A percentile compares a stretch with the other conserved stretches of the same genome.
phyloP scores from a whole-genome alignment of 2,797 vertebrate genomes.

The Sebastiscus albofasciatus region DNA sequence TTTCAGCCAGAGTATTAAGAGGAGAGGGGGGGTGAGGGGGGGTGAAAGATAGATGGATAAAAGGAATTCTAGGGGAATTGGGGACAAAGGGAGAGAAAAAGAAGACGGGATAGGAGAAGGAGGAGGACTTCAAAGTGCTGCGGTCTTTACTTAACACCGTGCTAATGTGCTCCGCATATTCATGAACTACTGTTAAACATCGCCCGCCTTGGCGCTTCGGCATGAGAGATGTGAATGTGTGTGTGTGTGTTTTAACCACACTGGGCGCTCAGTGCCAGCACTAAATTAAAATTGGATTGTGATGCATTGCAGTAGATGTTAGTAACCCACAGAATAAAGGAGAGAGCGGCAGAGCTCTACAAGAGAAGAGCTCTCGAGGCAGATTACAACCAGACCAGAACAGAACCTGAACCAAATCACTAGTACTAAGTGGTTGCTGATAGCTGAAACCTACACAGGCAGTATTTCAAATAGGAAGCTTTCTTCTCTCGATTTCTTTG shows the following conservation, averaged over 20 bases:
- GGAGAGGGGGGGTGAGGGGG: conserved; percentile 8
- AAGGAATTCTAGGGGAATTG: conserved; percentile 35
- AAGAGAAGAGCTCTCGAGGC: conserved; percentile 39
- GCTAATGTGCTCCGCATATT: conserved; percentile 79
- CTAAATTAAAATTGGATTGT: conserved; percentile 83
- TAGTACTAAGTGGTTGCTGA: conserved; percentile 36
- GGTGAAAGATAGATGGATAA: conserved; percentile 50
- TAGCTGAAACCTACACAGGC: conserved; percentile 9
- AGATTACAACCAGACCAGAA: conserved; percentile 57
- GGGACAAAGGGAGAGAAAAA: conserved; percentile 34
- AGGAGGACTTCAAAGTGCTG: conserved; percentile 73
- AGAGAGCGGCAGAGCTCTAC: conserved; percentile 37
- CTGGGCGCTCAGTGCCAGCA: conserved; percentile 57
- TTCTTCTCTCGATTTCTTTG: not conserved
- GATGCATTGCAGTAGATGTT: conserved; percentile 83
- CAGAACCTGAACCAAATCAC: conserved; percentile 47
- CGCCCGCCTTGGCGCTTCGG: conserved; percentile 44
- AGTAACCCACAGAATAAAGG: conserved; percentile 66
- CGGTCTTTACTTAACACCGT: conserved; percentile 68
- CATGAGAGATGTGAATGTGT: conserved; percentile 47
- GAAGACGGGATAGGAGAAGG: conserved; percentile 28
- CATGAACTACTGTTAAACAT: conserved; percentile 74
- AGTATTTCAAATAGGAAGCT: conserved; percentile 21
- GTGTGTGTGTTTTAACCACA: conserved; percentile 52
- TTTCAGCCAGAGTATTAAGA: conserved; percentile 46